Evolutionary conservation across 1,140 invertebrate species (phyloP).

Genomic region (Potamilus streckersoni): DNA sequence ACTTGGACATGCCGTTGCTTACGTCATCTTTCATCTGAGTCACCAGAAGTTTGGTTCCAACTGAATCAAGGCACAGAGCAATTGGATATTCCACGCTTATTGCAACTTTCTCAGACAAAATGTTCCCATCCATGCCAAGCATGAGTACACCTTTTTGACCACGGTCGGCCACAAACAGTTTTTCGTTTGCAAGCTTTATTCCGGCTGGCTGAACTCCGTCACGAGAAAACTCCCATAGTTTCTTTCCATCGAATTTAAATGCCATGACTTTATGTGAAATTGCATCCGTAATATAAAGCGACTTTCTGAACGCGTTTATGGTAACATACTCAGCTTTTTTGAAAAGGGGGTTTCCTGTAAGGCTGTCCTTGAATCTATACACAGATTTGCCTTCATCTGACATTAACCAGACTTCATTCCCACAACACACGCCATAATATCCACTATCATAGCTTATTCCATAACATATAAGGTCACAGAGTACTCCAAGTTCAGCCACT

Average conservation of each 20-base stretch:
- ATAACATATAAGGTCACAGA: slow-evolving; percentile 28
- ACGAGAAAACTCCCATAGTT: slow-evolving; percentile 26
- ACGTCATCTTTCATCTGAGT: slow-evolving; percentile 25
- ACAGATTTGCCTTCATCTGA: slow-evolving; percentile 22
- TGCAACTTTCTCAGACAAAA: slow-evolving; percentile 24
- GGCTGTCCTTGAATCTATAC: slow-evolving; percentile 17
- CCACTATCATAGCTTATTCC: slow-evolving; percentile 15
- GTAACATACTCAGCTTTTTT: slow-evolving; percentile 26
- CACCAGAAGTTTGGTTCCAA: slow-evolving; percentile 7
- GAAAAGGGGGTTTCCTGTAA: slow-evolving; percentile 12
- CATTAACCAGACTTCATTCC: slow-evolving; percentile 26
- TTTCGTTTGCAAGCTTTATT: slow-evolving; percentile 13
- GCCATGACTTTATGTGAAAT: slow-evolving; percentile 19
- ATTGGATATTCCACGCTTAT: slow-evolving; percentile 22
- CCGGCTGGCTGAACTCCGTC: slow-evolving; percentile 25
- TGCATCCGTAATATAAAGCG: slow-evolving; percentile 17
- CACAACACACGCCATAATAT: slow-evolving; percentile 24
- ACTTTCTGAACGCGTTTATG: slow-evolving; percentile 6
- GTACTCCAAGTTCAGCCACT: slow-evolving; percentile 27
- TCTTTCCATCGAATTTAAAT: slow-evolving; percentile 17
- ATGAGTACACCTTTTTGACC: slow-evolving; percentile 26
- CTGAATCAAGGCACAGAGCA: slow-evolving; percentile 13
- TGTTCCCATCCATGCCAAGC: slow-evolving; percentile 15
- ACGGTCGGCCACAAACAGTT: slow-evolving; percentile 22
- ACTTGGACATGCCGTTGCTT: slow-evolving; percentile 4